Evolutionary conservation across 35 echinoderm and acorn worm species (phyloP), one percentile per base, ranked within the genome.

Genomic region (Anneissia japonica): DNA sequence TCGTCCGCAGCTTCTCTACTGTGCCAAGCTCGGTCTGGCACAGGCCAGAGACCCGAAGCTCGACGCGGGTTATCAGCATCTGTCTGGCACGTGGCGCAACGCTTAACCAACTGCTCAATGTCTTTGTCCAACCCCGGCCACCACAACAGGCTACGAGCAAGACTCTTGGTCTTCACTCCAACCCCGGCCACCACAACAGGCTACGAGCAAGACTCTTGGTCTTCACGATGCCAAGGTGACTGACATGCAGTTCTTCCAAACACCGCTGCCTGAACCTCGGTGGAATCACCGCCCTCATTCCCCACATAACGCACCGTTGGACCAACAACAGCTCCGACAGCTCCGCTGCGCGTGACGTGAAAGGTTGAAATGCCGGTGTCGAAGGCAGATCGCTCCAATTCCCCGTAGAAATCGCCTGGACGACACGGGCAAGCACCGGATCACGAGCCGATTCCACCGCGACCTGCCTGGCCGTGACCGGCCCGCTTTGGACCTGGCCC

Each of bases 211-310:
- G 43, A 23, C n/a, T 6, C 56, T 83, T 83, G 30, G 40, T 83
- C 30, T 45, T 4, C 30, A 30, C 30, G 4, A 83, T 51, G 32
- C 81, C 81, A 5, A 30, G 81, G 31, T 83, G 81, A 32, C 38
- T 45, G 23, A 46, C 30, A 23, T 83, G 81, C 26, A 83, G 31
- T 30, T 83, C 81, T 23, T 83, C 38, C 30, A 83, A 26, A 37
- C 41, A 35, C 38, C 81, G 31, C 4, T 11, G 13, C 17, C 81
- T 30, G 55, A 83, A 46, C 4, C 26, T 10, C 30, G 81, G 4
- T 26, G 37, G 81, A 83, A 83, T 83, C 30, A 83, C 43, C 30
- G 55, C 81, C 38, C 81, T 83, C 81, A 83, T 46, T 36, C 81
- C 81, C 26, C 43, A 83, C 37, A 83, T 40, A 45, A 83, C 55